These are phyloP conservation scores for Caerostris extrusa DNA, from an alignment of 1,140 invertebrate species.

Conservation along the genomic window DNA sequence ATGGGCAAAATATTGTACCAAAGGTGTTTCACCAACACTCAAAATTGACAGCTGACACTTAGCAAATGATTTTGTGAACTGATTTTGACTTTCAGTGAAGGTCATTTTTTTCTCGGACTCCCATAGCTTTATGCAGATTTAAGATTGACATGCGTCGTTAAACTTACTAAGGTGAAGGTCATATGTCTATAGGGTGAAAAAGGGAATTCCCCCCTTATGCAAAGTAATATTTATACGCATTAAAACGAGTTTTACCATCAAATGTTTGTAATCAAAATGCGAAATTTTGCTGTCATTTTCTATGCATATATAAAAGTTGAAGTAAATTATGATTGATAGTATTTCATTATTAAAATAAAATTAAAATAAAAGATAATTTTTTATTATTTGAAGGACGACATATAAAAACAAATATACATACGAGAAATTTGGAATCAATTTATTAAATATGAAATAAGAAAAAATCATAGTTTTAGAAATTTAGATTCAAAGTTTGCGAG, in stretches of 20 bases:
- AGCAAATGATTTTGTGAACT: neutral
- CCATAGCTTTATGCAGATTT: neutral
- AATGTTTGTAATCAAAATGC: neutral
- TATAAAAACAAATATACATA: too few species aligned
- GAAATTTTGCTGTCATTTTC: neutral
- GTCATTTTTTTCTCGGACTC: neutral
- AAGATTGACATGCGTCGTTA: neutral
- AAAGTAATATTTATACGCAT: neutral
- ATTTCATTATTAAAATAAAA: too few species aligned
- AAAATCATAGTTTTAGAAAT: too few species aligned
- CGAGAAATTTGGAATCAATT: too few species aligned
- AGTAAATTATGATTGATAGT: too few species aligned
- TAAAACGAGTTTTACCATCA: neutral
- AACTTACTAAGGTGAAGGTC: neutral
- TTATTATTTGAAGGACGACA: too few species aligned
- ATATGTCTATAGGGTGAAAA: neutral
- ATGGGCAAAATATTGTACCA: neutral
- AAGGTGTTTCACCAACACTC: neutral
- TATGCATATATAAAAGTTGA: neutral
- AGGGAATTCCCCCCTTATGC: neutral
- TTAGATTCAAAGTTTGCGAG: too few species aligned
- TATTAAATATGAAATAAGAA: too few species aligned
- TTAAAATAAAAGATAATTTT: too few species aligned
- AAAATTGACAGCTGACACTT: constrained; percentile 1
- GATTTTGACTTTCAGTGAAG: neutral